Base-by-base conservation (phyloP, 2,888 invertebrate genomes). In the Cryptops parisi region DNA sequence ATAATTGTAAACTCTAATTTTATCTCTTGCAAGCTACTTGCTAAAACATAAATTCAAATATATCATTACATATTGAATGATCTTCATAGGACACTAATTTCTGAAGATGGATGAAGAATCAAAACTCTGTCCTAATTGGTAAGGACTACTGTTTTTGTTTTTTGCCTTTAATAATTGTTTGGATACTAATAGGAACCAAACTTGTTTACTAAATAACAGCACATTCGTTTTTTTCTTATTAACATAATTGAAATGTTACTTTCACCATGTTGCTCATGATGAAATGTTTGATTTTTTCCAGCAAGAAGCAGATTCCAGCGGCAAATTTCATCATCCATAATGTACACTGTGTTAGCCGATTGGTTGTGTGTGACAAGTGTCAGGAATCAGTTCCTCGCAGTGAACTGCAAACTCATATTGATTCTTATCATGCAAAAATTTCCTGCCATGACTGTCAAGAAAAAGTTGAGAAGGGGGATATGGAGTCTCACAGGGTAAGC, bases 251-350 rank as follows among this genome's bases (percentile, higher is more conserved):
- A n/a, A n/a, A n/a, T n/a, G n/a, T n/a, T n/a, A n/a, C n/a, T n/a
- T n/a, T n/a, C n/a, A n/a, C n/a, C n/a, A n/a, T n/a, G n/a, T n/a
- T n/a, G n/a, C n/a, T n/a, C n/a, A n/a, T n/a, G n/a, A n/a, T n/a
- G n/a, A n/a, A n/a, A n/a, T n/a, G n/a, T n/a, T n/a, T n/a, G n/a
- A n/a, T n/a, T n/a, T n/a, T n/a, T n/a, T n/a, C n/a, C n/a, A n/a
- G n/a, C n/a, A 80, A 82, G 65, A 75, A 77, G 44, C 79, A 81
- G 62, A 79, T 83, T 51, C 79, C 81, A 0, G 70, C 74, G 5
- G 71, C 68, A 50, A 83, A 83, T 68, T 81, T 78, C 71, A 75
- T 78, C 2, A 80, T 79, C 68, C 83, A 83, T 68, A 74, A 75
- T 21, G 76, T 79, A 57, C 81, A 82, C 68, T 83, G 83, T 64